Evolutionary conservation across 2,113 vertebrate species (phyloP), one percentile per base, ranked within the genome.

Genomic region (Colius striatus): DNA sequence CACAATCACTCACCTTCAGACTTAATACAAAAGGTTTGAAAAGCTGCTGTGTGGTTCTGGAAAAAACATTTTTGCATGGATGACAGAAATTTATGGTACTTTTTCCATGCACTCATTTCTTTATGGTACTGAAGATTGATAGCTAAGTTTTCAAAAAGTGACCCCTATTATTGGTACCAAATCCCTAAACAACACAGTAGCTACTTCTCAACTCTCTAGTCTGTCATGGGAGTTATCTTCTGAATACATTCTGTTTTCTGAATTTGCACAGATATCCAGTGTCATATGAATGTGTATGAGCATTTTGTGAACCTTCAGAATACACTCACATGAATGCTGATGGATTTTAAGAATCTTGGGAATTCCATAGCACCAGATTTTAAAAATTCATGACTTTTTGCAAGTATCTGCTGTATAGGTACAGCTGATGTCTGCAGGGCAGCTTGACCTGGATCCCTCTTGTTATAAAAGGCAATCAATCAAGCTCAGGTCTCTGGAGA

Each of bases 361-460:
- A 94, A 89, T 95, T 87, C 77, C 8, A 7, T 16, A 89, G 78
- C 16, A n/a, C 5, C 1, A 2, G 81, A 62, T n/a, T 62, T 95
- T 38, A 94, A 95, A 94, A 95, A 94, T 89, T 87, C 25, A 79
- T 94, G 30, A 4, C 2, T 92, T 76, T 89, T 91, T 89, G 81
- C 62, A 74, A 58, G 36, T 65, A 57, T 68, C 53, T 92, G 58
- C 50, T 13, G 3, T 47, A 6, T 12, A 51, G 78, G 54, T 51
- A 25, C 72, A 90, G 90, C 79, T 95, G 83, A 48, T 91, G n/a
- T 32, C 81, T 84, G 71, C 74, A 87, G 84, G 87, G 89, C 47
- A 87, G n/a, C 62, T 87, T 95, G 89, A 79, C 87, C 89, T 89
- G 70, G 4, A 66, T 85, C 41, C 25, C 13, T n/a, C 36, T 65